Percentiles rank a stretch among this genome's conserved stretches.
Evolutionary conservation across 1,140 invertebrate species (phyloP).

Genomic region (Zaprionus africanus): DNA sequence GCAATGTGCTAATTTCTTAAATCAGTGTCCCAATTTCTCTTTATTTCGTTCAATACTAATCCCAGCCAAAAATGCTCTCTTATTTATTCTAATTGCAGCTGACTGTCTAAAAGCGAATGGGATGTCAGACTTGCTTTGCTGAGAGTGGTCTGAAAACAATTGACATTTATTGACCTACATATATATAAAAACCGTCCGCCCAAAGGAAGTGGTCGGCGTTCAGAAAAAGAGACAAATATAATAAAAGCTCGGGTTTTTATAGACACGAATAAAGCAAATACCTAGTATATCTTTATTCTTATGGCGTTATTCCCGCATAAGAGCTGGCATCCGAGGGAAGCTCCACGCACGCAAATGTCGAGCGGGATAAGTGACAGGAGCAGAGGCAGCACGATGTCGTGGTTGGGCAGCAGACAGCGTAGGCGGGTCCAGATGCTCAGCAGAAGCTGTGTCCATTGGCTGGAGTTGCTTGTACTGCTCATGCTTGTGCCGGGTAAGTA

Average conservation of each 20-base stretch:
- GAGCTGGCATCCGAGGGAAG: constrained; percentile 19
- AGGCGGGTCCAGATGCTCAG: constrained; percentile 44
- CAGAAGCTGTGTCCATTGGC: constrained; percentile 53
- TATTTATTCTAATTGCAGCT: constrained; percentile 60
- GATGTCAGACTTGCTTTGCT: constrained; percentile 12
- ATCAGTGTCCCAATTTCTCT: neutral
- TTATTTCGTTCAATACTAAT: neutral
- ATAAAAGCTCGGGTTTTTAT: constrained; percentile 23
- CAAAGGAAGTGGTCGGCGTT: constrained; percentile 41
- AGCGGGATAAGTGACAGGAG: constrained; percentile 1
- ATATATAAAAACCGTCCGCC: constrained; percentile 65
- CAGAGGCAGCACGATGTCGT: constrained; percentile 38
- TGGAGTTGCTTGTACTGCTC: constrained; percentile 50
- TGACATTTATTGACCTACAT: constrained; percentile 81
- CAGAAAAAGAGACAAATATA: constrained; percentile 37
- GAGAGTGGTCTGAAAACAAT: constrained; percentile 60
- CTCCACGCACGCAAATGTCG: constrained; percentile 66
- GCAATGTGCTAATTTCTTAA: too few relatives aligned
- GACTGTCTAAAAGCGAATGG: constrained; percentile 6
- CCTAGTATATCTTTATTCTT: constrained; percentile 28
- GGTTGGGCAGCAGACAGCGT: constrained; percentile 28
- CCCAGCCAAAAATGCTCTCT: constrained; percentile 1
- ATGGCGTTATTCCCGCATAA: constrained; percentile 52
- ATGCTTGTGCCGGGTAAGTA: constrained; percentile 73
- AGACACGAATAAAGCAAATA: constrained; percentile 1